Evolutionary conservation across 2,797 vertebrate species (phyloP), one percentile per base, ranked within the genome.

Genomic region (Eurystomus glaucurus): DNA sequence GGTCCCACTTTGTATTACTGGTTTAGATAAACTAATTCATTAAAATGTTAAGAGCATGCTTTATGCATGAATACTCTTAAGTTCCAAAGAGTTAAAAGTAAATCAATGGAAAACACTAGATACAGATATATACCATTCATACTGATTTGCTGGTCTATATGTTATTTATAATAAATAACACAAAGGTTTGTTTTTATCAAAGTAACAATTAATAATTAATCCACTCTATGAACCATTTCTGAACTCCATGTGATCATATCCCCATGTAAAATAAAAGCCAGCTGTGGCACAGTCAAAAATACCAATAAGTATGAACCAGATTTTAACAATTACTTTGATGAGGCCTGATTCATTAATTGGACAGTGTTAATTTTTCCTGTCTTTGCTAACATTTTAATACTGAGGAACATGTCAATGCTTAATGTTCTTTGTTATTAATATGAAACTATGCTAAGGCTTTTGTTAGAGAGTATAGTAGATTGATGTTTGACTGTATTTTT

Each of bases 1-100:
- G 52, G 19, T 43, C 62, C 31, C 1, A 2, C n/a, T 77, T 70
- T 54, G 39, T 35, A 45, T 64, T 76, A 78, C 21, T 48, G 20
- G 12, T 76, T 88, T 76, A 90, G 62, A 76, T 60, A 41, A 81
- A 45, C 11, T 72, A 92, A 78, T 81, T 81, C 90, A 92, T 60
- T 87, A 64, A 90, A 92, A 90, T 62, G 31, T 64, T 83, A 89
- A 77, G 6, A 70, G 12, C 6, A 13, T 70, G 17, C 8, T 87
- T 91, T 76, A 66, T 35, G 50, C 21, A 11, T 48, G 10, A 91
- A 88, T 82, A 29, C 6, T 68, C 19, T 39, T 21, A 51, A 52
- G 33, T 33, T 92, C 41, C n/a, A 43, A 50, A 84, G 8, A 75
- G 17, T 3, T 86, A 15, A 37, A 89, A 82, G 28, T 51, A 82